Base-by-base conservation (phyloP, 2,888 invertebrate species). In the Sphaerophoria taeniata region DNA sequence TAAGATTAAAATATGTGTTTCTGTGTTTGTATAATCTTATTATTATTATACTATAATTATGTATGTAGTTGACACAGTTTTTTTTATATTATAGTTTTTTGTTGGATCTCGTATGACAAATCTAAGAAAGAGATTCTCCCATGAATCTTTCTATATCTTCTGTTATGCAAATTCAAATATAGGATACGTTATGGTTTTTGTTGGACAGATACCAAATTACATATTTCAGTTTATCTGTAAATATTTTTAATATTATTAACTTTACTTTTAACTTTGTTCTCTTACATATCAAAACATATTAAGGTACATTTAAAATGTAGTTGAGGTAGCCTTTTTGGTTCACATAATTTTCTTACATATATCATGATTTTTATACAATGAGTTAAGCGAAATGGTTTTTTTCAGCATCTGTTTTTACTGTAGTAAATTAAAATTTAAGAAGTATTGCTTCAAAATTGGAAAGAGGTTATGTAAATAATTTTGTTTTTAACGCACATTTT, bases 301-400 rank as follows among this genome's bases (percentile, higher is more conserved):
- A 63, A 61, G 34, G 65, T 79, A 60, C 43, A 43, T 75, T 33
- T 47, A 63, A 53, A 67, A 75, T 75, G 49, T 75, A 63, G 24
- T 84, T 84, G 84, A 84, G 84, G 84, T 84, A 84, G 84, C 79
- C 65, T 61, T 80, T 63, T 75, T 67, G 75, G 75, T 76, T 76
- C 65, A 56, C 71, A 61, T 63, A 56, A 45, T 49, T 70, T 4
- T 43, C 16, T 34, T 6, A 24, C 24, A 24, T 14, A 11, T 14
- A 67, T 69, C 60, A 63, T 76, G 31, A 36, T 58, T 49, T 47
- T 24, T 61, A 31, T 61, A 31, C 31, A 61, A 31, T 45, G 60
- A 61, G n/a, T 58, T 14, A 51, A 65, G 24, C 14, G 9, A 51
- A n/a, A 24, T 71, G 3, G 74, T 24, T 65, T 9, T 51, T 47